A percentile compares a stretch with the other conserved stretches of the same genome.
Evolutionary conservation across 2,797 vertebrate species (phyloP).

Genomic region (Muscicapa striata): DNA sequence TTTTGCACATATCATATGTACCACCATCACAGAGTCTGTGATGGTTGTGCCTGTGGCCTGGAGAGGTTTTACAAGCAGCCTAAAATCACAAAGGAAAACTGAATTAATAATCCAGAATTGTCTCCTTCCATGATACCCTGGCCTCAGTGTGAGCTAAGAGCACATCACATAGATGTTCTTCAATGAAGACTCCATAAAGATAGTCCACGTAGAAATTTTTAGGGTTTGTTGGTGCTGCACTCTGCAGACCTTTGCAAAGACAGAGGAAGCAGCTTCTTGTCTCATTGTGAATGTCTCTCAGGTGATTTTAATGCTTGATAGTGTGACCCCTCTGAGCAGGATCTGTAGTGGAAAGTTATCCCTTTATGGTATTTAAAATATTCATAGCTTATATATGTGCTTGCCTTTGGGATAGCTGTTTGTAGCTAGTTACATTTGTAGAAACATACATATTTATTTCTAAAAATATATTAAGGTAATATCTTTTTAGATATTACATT

Average conservation of each 20-base stretch:
- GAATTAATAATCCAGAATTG: neutral
- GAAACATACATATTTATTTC: neutral
- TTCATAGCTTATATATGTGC: neutral
- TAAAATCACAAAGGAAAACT: neutral
- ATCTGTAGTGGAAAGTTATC: neutral
- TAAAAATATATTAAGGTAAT: neutral
- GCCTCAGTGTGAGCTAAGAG: neutral
- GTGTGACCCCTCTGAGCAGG: neutral
- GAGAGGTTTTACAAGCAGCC: neutral
- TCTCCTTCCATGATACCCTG: neutral
- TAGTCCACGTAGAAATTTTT: neutral
- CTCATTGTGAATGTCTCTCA: neutral
- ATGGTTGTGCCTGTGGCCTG: neutral
- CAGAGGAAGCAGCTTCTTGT: neutral
- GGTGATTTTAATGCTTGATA: neutral
- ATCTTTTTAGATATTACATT: too few species aligned
- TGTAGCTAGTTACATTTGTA: neutral
- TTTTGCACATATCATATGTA: neutral
- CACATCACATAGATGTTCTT: accelerated
- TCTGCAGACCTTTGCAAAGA: neutral
- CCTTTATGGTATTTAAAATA: neutral
- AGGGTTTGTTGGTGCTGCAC: neutral
- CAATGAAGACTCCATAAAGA: neutral
- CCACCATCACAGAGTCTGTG: neutral
- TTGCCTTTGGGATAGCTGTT: neutral